phyloP scores from a whole-genome alignment of 2,888 invertebrate genomes.

The Osmoderma eremita region DNA sequence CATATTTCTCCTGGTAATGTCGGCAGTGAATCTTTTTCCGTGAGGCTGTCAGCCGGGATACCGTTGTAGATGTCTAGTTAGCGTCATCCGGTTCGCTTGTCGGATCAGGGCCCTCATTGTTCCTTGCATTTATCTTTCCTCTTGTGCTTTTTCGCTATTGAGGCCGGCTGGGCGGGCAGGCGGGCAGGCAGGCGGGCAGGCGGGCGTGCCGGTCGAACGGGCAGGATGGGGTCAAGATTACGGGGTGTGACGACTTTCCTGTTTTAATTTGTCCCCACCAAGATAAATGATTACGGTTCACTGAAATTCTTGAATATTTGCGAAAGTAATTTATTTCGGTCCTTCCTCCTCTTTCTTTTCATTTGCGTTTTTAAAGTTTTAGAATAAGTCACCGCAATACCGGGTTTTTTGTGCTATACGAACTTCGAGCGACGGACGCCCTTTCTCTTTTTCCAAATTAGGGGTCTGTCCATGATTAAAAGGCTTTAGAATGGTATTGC shows the following conservation, averaged over 20 bases:
- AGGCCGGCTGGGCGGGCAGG: constrained; percentile 21
- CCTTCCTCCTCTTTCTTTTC: constrained; percentile 19
- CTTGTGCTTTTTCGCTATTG: constrained; percentile 39
- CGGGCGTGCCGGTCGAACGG: constrained; percentile 2
- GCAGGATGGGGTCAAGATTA: constrained; percentile 40
- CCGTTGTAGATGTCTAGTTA: constrained; percentile 47
- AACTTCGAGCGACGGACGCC: not conserved
- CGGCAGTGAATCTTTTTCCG: constrained; percentile 44
- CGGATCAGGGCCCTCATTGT: constrained; percentile 49
- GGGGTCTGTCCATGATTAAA: constrained; percentile 15
- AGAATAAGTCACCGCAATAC: constrained; percentile 33
- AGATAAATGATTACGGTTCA: constrained; percentile 39
- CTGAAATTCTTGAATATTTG: constrained; percentile 35
- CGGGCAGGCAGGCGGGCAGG: constrained; percentile 1
- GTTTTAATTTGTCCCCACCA: constrained; percentile 42
- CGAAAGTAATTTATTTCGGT: constrained; percentile 34
- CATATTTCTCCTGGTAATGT: constrained; percentile 45
- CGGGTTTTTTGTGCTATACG: not conserved
- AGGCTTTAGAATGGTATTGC: not conserved
- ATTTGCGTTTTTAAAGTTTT: constrained; percentile 38
- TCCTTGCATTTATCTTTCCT: constrained; percentile 47
- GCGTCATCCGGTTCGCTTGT: constrained; percentile 49
- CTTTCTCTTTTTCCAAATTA: constrained; percentile 12
- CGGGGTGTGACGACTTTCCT: constrained; percentile 43
- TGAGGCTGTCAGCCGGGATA: constrained; percentile 45